Evolutionary conservation across 1,140 invertebrate species (phyloP), one percentile per base, ranked within the genome.

Genomic region (Papilio xuthus): DNA sequence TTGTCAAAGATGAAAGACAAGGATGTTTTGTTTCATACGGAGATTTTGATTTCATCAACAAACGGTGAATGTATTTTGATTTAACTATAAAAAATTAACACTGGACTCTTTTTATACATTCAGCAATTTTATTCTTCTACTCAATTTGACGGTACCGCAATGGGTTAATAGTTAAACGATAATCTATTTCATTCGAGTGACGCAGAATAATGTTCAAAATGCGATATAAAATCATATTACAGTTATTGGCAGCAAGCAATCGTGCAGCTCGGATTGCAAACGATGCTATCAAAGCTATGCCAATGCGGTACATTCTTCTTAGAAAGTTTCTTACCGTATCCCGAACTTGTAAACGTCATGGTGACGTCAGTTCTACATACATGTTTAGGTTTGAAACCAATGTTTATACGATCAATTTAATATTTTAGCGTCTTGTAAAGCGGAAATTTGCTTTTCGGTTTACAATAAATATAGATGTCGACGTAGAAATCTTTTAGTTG

Each of bases 351-450:
- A 67, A 67, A 67, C 60, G 60, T 67, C 60, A 67, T 12, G 26
- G 15, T 67, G 60, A 67, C 60, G 60, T 67, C 26, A 67, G 60
- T 15, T 26, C 12, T 32, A 26, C 56, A 4, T 60, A 10, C 23
- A 28, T 67, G 60, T 67, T 67, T 67, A 67, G 60, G 20, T 67
- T 67, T 67, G 32, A 67, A 67, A 67, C 26, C 60, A 67, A 67
- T 67, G 60, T 67, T 67, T 67, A 67, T 67, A 67, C 60, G 28
- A 67, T 67, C 60, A 12, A 67, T 67, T 67, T 67, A 67, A 67
- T 67, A 67, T 28, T 32, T 67, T 67, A 67, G 26, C 60, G 32
- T 60, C 56, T 60, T 20, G 56, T 23, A 9, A 60, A 26, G 12
- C 60, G 60, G 60, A 67, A 67, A 67, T 67, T 67, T 13, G 23